Evolutionary conservation across 1,140 invertebrate species (phyloP), one percentile per base, ranked within the genome.

Genomic region (Hormaphis cornu): DNA sequence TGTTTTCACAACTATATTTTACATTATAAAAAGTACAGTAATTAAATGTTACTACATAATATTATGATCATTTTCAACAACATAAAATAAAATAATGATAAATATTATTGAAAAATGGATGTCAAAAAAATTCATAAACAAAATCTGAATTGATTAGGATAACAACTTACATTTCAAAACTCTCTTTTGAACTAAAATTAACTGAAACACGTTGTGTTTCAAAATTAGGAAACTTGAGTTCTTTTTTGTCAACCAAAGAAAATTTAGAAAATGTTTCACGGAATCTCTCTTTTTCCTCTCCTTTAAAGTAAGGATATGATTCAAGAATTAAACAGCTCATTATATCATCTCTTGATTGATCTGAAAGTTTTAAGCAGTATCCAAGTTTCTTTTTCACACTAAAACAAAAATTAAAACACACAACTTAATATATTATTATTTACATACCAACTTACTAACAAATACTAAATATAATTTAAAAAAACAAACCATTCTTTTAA

Each of bases 281-380:
- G 18, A 66, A 33, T 35, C 61, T 66, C 9, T 66, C 61, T 8
- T 66, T 66, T 66, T 66, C 61, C 9, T 66, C 61, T 35, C 61
- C 61, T 33, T 1, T 33, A 24, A 66, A 66, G 50, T 48, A 66
- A 20, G 61, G 61, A 10, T 66, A 66, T 16, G 61, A 50, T 33
- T 33, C 61, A 66, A 30, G 30, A 0, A 66, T 66, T 66, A 66
- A 50, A 16, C 61, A 66, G 10, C 61, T 66, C 42, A 48, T 33
- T 50, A 66, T 22, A 50, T 66, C 61, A 33, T 66, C 18, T 50
- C 61, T 66, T 66, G 44, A 14, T 16, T 33, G 7, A 66, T 66
- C 61, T 50, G 61, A 66, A 48, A 66, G 0, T 33, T 46, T 44
- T 33, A 66, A 9, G 14, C 61, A 66, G 6, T 50, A 48, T 22